These are phyloP conservation scores for Oligia fasciuncula DNA, from an alignment of 2,888 invertebrate genomes.

Conservation along the genomic window DNA sequence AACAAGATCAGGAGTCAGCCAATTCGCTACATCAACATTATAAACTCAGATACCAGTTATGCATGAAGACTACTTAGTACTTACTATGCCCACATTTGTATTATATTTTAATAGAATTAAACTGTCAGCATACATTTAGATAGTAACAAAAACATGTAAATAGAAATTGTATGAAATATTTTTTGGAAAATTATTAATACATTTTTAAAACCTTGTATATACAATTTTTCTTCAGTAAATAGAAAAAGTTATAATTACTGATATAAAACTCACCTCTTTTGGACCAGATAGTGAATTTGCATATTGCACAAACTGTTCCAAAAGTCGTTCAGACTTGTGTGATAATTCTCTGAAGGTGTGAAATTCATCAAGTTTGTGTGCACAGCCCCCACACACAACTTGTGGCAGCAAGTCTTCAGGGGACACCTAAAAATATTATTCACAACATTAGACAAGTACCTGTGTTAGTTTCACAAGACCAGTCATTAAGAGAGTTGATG, in stretches of 20 bases:
- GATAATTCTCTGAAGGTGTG: slow-evolving; percentile 94
- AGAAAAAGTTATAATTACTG: neutral
- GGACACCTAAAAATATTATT: slow-evolving; percentile 91
- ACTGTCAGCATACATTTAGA: slow-evolving; percentile 61
- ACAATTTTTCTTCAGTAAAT: slow-evolving; percentile 9
- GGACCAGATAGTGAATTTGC: slow-evolving; percentile 92
- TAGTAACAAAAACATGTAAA: slow-evolving; percentile 68
- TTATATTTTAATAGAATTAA: slow-evolving; percentile 52
- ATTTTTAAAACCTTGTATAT: slow-evolving; percentile 34
- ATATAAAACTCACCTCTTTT: slow-evolving; percentile 89
- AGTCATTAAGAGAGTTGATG: slow-evolving; percentile 80
- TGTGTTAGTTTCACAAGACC: slow-evolving; percentile 74
- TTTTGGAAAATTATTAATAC: slow-evolving; percentile 51
- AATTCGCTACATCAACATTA: slow-evolving; percentile 82
- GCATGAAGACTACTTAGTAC: slow-evolving; percentile 72
- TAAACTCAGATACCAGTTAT: slow-evolving; percentile 80
- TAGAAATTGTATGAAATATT: slow-evolving; percentile 58
- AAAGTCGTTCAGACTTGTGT: slow-evolving; percentile 93
- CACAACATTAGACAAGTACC: slow-evolving; percentile 67
- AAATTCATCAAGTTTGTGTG: slow-evolving; percentile 93
- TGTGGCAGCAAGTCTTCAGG: slow-evolving; percentile 94
- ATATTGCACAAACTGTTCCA: slow-evolving; percentile 94
- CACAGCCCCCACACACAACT: slow-evolving; percentile 94
- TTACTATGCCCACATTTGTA: slow-evolving; percentile 45
- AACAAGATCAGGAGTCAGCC: slow-evolving; percentile 81